Evolutionary conservation across 2,888 invertebrate genomes (phyloP).

Genomic region (Drosophila pseudotakahashii): DNA sequence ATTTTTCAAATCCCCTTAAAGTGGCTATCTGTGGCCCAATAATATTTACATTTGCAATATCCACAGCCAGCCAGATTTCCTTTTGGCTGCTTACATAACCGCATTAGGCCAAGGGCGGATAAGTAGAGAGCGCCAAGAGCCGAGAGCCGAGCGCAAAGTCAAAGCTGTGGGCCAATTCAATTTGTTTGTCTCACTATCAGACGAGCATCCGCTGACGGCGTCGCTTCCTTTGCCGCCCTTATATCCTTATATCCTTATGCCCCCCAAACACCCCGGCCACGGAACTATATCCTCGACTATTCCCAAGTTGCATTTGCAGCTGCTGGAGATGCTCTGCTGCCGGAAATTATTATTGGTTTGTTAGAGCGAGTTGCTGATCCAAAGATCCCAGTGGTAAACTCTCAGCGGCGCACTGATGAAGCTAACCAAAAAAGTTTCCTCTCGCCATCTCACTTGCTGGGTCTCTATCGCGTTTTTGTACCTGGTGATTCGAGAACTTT

Average conservation of each 20-base stretch:
- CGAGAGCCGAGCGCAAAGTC: conserved; percentile 35
- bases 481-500: not conserved
- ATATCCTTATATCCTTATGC: not conserved
- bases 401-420: conserved; percentile 67
- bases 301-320: conserved; percentile 67
- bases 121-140: conserved; percentile 3
- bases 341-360: conserved; percentile 78
- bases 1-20: conserved; percentile 19
- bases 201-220: conserved; percentile 34
- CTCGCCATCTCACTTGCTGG: not conserved
- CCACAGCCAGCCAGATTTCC: conserved; percentile 45
- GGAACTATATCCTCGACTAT: conserved; percentile 58
- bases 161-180: conserved; percentile 68
- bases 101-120: conserved; percentile 60
- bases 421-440: conserved; percentile 55
- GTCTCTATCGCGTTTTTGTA: not conserved
- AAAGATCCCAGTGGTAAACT: conserved; percentile 72
- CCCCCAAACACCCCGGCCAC: not conserved
- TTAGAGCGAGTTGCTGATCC: conserved; percentile 57
- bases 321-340: conserved; percentile 45
- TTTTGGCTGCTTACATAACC: conserved; percentile 66
- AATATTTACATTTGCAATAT: conserved; percentile 72
- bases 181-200: conserved; percentile 72
- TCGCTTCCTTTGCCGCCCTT: conserved; percentile 5
- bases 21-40: conserved; percentile 30